phyloP scores from a whole-genome alignment of 2,113 vertebrate genomes.

The Aptenodytes patagonicus region DNA sequence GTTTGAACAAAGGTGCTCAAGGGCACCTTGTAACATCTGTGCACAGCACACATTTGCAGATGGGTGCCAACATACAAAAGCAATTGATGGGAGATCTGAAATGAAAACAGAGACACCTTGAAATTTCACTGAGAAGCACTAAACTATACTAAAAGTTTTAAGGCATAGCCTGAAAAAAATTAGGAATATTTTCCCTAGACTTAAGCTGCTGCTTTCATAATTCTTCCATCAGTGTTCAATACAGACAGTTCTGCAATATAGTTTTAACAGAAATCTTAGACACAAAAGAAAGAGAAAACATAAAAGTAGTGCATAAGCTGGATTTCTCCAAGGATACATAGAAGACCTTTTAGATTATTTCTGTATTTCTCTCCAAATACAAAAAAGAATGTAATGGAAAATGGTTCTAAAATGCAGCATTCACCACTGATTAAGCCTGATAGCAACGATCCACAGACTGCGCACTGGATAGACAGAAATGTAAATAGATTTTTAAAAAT shows the following conservation, averaged over 20 bases:
- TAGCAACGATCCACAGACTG: not conserved
- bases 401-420: not conserved
- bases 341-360: not conserved
- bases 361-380: not conserved
- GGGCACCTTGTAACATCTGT: conserved; percentile 24
- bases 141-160: not conserved
- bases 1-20: not conserved
- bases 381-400: not conserved
- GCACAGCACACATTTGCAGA: not conserved
- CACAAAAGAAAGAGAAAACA: not conserved
- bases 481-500: not conserved
- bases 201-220: not conserved
- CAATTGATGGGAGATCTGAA: not conserved
- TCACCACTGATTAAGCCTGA: not conserved
- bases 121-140: not conserved
- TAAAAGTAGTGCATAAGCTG: not conserved
- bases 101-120: not conserved
- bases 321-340: not conserved
- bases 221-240: not conserved
- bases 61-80: not conserved
- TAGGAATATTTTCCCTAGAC: not conserved
- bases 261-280: not conserved
- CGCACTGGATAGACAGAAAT: not conserved
- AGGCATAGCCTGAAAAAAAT: not conserved
- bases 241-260: not conserved